Evolutionary conservation across 2,888 invertebrate species (phyloP), one percentile per base, ranked within the genome.

Genomic region (Pyrrhia umbra): DNA sequence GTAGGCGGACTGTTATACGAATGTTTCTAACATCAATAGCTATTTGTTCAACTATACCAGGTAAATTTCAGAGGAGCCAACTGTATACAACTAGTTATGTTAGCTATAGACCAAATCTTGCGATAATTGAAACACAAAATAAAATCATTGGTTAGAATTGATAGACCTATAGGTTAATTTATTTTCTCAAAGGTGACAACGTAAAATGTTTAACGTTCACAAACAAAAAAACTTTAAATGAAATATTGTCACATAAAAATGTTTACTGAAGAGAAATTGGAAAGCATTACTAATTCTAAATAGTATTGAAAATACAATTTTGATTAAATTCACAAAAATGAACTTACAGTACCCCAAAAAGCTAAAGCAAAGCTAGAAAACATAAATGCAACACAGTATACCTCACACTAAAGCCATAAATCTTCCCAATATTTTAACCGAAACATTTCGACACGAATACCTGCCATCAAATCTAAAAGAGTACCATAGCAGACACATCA

Each of bases 391-490:
- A 57, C 3, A 5, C 1, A 30, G 13, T 43, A 40, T 9, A 13
- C 16, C 25, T 8, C 0, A 18, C 16, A 13, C 1, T 3, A 21
- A 8, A 23, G 9, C 18, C 3, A 37, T 73, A 67, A 68, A 73
- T 50, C 18, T 51, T 34, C 39, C 18, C 10, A 18, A 43, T 16
- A 51, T 45, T 72, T 58, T 43, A n/a, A 68, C 25, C 18, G 34
- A 74, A 68, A 50, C 47, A 74, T 68, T 69, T 46, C 42, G 46
- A 75, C 75, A 72, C 73, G 43, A 39, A 47, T 57, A 50, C 63
- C 77, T 72, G 77, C 72, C 23, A 60, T 74, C 47, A 61, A 68
- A 52, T 59, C 71, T 72, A 75, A 73, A 75, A 75, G 64, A 62
- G 75, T 76, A 69, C 51, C 55, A 56, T 70, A 61, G 65, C 63